Base-by-base conservation (phyloP, 2,797 vertebrate genomes). In the Poecilia picta region DNA sequence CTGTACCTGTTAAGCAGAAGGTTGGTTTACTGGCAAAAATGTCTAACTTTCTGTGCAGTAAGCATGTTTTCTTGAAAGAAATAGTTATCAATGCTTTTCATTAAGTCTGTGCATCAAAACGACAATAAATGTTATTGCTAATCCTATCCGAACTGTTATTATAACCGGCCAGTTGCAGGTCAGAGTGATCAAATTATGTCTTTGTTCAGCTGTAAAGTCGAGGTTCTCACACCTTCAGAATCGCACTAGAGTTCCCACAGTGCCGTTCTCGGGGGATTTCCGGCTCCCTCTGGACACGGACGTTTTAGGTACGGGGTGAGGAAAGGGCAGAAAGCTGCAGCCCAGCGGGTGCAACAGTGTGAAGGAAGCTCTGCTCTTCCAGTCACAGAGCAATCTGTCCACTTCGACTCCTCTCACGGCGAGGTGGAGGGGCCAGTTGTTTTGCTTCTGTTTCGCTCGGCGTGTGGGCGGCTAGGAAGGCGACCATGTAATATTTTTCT, bases 221-320 rank as follows among this genome's bases (percentile, higher is more conserved):
- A 25, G 0, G 18, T 39, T 23, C 20, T 39, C 62, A 39, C 62
- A 64, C 18, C 62, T 33, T 36, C 5, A 10, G 0, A 66, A 23
- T 23, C 33, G 1, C 16, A 66, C 8, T 55, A 82, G 79, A 45
- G 57, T 76, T 84, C 77, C 83, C 80, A 87, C 85, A 74, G 85
- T 73, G 28, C 78, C 84, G 72, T 66, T 77, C 84, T 72, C 83
- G 43, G 10, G 59, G 84, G 79, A 45, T 70, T 89, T 87, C 88
- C 87, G 86, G 88, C 53, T 92, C 92, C 87, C 90, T 1, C 62
- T 87, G 87, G 91, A 83, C 73, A 86, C 36, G 87, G 87, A 81
- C 89, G 91, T 85, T 88, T 88, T 89, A 93, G 86, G 79, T 83
- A 92, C 93, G 91, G 84, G 81, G 85, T 45, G 68, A 71, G n/a